Percentiles rank a stretch among this genome's conserved stretches.
These are phyloP conservation scores for Lates calcarifer DNA, from an alignment of 2,113 vertebrate genomes.

Conservation along the genomic window DNA sequence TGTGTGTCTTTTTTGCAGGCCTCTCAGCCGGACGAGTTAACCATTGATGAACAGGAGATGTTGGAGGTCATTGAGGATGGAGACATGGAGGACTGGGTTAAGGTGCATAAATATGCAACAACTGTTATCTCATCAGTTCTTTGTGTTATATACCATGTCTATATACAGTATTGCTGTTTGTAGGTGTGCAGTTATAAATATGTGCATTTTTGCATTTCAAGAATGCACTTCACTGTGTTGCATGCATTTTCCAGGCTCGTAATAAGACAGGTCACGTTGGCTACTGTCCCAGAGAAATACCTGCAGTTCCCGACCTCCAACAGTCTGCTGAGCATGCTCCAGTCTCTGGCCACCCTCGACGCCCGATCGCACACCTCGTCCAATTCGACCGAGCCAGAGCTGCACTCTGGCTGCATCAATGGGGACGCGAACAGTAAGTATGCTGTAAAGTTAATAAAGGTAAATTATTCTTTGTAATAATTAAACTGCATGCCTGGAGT, in stretches of 20 bases:
- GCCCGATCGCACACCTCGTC: conserved; percentile 95
- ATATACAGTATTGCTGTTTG: no score
- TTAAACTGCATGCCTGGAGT: conserved; percentile 1
- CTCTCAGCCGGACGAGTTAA: conserved; percentile 97
- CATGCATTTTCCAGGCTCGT: conserved; percentile 86
- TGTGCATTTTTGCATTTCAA: background rate
- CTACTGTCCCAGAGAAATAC: conserved; percentile 98
- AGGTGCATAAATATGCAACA: conserved; percentile 83
- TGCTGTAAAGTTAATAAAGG: background rate
- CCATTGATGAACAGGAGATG: conserved; percentile 97
- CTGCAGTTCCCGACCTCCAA: conserved; percentile 96
- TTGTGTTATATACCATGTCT: background rate
- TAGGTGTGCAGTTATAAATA: background rate
- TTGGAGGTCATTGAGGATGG: conserved; percentile 99
- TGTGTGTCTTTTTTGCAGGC: conserved; percentile 82
- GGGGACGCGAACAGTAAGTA: conserved; percentile 92
- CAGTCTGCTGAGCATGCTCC: conserved; percentile 97
- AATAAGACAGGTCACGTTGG: conserved; percentile 95
- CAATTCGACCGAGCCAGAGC: conserved; percentile 94
- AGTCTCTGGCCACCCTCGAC: conserved; percentile 93
- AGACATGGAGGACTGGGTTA: conserved; percentile 99
- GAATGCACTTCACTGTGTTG: conserved; percentile 2
- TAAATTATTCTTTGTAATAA: conserved; percentile 18
- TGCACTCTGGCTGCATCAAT: conserved; percentile 91
- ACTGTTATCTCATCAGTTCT: background rate